phyloP scores from a whole-genome alignment of 2,797 vertebrate genomes.

The Myotis pilosus region DNA sequence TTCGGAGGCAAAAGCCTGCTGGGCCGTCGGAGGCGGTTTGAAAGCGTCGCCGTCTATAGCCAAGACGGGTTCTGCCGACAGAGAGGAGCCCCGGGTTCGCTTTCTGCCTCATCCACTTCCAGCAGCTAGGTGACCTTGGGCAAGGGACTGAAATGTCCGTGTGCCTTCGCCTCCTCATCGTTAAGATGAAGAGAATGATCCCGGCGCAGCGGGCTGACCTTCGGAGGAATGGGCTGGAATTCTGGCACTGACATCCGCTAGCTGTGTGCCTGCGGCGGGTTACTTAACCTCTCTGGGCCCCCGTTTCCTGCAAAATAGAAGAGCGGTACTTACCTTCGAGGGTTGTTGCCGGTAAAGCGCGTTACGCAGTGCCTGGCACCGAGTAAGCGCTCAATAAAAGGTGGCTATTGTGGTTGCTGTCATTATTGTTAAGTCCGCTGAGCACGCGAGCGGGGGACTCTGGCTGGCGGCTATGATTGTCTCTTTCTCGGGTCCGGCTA shows the following conservation, averaged over 20 bases:
- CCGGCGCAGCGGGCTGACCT: not conserved
- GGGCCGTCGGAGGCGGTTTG: slow-evolving; percentile 56
- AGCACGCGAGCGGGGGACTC: slow-evolving; percentile 36
- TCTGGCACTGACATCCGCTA: not conserved
- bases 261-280: slow-evolving; percentile 61
- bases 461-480: slow-evolving; percentile 50
- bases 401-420: slow-evolving; percentile 53
- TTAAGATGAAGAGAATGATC: slow-evolving; percentile 66
- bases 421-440: slow-evolving; percentile 55
- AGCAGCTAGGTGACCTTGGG: slow-evolving; percentile 75
- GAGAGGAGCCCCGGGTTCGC: slow-evolving; percentile 69
- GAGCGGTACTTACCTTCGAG: slow-evolving; percentile 69
- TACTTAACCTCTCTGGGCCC: slow-evolving; percentile 63
- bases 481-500: slow-evolving; percentile 41
- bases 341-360: slow-evolving; percentile 56
- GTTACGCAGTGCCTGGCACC: slow-evolving; percentile 51
- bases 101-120: slow-evolving; percentile 65
- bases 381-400: slow-evolving; percentile 69
- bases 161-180: slow-evolving; percentile 63
- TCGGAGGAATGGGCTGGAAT: not conserved
- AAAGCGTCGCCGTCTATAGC: slow-evolving; percentile 52
- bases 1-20: slow-evolving; percentile 13
- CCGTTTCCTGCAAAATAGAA: slow-evolving; percentile 34
- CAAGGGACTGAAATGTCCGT: slow-evolving; percentile 65
- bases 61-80: slow-evolving; percentile 66